These are phyloP conservation scores for Apocrypta bakeri DNA, from an alignment of 1,140 invertebrate species.

Conservation along the genomic window DNA sequence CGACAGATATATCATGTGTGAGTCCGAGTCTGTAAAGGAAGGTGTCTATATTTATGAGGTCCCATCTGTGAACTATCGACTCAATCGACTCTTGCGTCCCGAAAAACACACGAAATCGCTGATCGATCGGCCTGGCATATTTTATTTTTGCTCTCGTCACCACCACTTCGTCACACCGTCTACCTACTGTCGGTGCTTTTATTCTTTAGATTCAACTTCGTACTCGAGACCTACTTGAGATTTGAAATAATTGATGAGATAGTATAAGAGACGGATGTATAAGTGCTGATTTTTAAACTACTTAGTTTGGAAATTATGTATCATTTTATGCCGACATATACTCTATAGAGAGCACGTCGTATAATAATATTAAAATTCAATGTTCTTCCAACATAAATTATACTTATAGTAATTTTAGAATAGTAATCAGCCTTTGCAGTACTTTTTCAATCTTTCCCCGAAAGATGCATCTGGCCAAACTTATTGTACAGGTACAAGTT, in stretches of 20 bases:
- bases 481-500: constrained; percentile 29
- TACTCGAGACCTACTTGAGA: too few relatives aligned
- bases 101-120: constrained; percentile 55
- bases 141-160: not conserved
- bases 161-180: not conserved
- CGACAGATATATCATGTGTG: not conserved
- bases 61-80: constrained; percentile 62
- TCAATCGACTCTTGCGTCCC: constrained; percentile 55
- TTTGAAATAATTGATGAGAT: constrained; percentile 1
- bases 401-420: too few relatives aligned
- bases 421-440: too few relatives aligned
- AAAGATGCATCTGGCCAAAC: constrained; percentile 73
- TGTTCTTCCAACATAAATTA: too few relatives aligned
- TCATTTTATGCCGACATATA: not conserved
- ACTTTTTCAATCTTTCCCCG: too few relatives aligned
- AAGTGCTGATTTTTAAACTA: not conserved
- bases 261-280: too few relatives aligned
- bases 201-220: not conserved
- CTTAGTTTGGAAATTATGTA: not conserved
- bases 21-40: constrained; percentile 49
- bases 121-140: constrained; percentile 34
- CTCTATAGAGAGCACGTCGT: too few relatives aligned
- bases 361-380: too few relatives aligned
- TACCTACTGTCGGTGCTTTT: not conserved
- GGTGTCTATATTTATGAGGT: constrained; percentile 70